These are phyloP conservation scores for Halesus radiatus DNA, from an alignment of 1,140 invertebrate species.

Conservation along the genomic window DNA sequence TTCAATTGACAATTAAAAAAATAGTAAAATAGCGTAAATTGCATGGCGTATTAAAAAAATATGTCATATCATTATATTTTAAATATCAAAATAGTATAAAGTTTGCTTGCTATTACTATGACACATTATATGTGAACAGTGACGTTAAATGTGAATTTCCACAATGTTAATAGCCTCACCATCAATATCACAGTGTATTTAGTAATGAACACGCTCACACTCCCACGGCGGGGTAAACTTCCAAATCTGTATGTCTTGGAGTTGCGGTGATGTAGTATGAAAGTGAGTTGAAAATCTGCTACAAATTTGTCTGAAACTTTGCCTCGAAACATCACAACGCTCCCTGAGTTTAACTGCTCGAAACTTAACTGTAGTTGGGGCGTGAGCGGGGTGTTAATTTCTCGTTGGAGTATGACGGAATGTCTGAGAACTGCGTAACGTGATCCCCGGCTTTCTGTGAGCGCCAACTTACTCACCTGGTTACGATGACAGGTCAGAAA, in stretches of 20 bases:
- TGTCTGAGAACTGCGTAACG: neutral
- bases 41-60: too few relatives aligned
- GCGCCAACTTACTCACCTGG: too few relatives aligned
- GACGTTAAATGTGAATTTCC: too few relatives aligned
- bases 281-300: slow-evolving; percentile 22
- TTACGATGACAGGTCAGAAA: too few relatives aligned
- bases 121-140: too few relatives aligned
- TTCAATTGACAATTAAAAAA: too few relatives aligned
- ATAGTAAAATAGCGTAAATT: too few relatives aligned
- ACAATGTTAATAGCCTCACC: neutral
- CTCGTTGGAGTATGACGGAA: slow-evolving; percentile 8
- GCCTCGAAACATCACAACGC: neutral
- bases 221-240: slow-evolving; percentile 1
- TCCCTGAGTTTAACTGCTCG: slow-evolving; percentile 5
- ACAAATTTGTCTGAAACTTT: neutral
- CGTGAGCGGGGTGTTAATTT: slow-evolving; percentile 4
- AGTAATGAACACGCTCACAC: neutral
- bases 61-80: too few relatives aligned
- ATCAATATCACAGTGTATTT: neutral
- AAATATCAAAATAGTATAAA: too few relatives aligned
- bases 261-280: slow-evolving; percentile 22
- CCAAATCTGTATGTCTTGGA: slow-evolving; percentile 33
- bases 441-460: too few relatives aligned
- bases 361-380: neutral
- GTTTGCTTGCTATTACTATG: too few relatives aligned